Evolutionary conservation across 1,140 invertebrate species (phyloP).

Genomic region (Drosophila ohnishii): DNA sequence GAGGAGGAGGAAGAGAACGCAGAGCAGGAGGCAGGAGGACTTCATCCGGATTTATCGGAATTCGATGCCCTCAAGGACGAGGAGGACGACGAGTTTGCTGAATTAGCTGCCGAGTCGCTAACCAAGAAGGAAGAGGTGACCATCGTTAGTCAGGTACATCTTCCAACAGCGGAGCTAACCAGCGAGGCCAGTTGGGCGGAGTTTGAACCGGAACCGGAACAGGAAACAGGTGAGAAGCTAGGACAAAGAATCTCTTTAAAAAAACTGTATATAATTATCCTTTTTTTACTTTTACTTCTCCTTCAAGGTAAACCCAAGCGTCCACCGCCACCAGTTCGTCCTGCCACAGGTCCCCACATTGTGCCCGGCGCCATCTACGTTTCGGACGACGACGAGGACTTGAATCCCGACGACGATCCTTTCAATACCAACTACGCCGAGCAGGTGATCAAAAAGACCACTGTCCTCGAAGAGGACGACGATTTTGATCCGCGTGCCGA

Average conservation of each 20-base stretch:
- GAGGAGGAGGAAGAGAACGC: constrained; percentile 59
- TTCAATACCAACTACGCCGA: constrained; percentile 94
- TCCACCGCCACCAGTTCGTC: constrained; percentile 65
- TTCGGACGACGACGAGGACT: constrained; percentile 84
- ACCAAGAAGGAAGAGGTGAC: constrained; percentile 84
- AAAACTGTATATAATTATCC: neutral
- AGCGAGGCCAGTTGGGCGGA: constrained; percentile 85
- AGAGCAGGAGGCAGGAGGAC: constrained; percentile 1
- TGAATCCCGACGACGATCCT: constrained; percentile 86
- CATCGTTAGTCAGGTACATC: constrained; percentile 65
- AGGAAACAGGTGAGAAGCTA: constrained; percentile 45
- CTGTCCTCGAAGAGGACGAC: constrained; percentile 87
- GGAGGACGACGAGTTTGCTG: constrained; percentile 89
- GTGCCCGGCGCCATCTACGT: constrained; percentile 73
- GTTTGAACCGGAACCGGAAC: constrained; percentile 84
- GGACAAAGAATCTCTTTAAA: too few relatives aligned
- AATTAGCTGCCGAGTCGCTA: constrained; percentile 89
- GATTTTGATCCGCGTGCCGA: constrained; percentile 88
- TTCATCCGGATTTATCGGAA: constrained; percentile 75
- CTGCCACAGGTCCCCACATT: constrained; percentile 80
- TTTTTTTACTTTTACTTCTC: neutral
- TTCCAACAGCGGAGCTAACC: constrained; percentile 52
- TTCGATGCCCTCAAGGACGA: constrained; percentile 84
- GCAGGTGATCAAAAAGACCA: constrained; percentile 88
- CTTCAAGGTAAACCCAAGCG: constrained; percentile 50